A percentile compares a stretch with the other conserved stretches of the same genome.
Evolutionary conservation across 30 jellyfish, hydroid and myxozoan genomes (phyloP).

Genomic region (Catostylus mosaicus): DNA sequence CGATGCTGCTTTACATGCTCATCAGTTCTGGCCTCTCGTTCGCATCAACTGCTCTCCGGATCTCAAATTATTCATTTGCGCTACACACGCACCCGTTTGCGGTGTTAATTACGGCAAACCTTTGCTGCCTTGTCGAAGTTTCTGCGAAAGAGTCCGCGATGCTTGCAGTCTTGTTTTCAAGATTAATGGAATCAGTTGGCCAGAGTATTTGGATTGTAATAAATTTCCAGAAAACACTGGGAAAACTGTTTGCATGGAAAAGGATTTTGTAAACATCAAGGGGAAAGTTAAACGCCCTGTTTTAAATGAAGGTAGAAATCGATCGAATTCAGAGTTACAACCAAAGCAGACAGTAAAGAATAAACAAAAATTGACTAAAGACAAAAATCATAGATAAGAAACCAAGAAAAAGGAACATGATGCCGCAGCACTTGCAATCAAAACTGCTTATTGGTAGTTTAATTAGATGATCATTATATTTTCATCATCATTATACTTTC

Average conservation of each 20-base stretch:
- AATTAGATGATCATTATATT: too few relatives aligned
- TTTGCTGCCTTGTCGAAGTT: constrained; percentile 92
- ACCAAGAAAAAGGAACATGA: too few relatives aligned
- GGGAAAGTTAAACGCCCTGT: constrained; percentile 27
- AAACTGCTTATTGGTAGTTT: too few relatives aligned
- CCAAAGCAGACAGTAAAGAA: constrained; percentile 17
- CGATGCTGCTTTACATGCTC: constrained; percentile 90
- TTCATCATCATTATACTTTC: too few relatives aligned
- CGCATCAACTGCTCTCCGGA: constrained; percentile 85
- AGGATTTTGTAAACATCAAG: constrained; percentile 62
- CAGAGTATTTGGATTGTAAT: constrained; percentile 80
- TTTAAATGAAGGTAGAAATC: constrained; percentile 3
- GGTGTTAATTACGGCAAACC: constrained; percentile 87
- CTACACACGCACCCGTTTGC: constrained; percentile 96
- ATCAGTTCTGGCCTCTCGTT: constrained; percentile 95
- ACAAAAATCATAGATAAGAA: too few relatives aligned
- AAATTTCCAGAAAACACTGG: constrained; percentile 78
- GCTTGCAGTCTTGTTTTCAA: constrained; percentile 79
- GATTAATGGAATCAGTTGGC: constrained; percentile 92
- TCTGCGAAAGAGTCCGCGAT: constrained; percentile 92
- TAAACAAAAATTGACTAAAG: too few relatives aligned
- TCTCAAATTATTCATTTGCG: constrained; percentile 86
- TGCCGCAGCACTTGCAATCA: too few relatives aligned
- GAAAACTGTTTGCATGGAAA: constrained; percentile 90
- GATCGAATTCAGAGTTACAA: constrained; percentile 4